Percentiles rank a stretch among this genome's conserved stretches.
These are phyloP conservation scores for Euleptes europaea DNA, from an alignment of 2,113 vertebrate genomes.

Conservation along the genomic window DNA sequence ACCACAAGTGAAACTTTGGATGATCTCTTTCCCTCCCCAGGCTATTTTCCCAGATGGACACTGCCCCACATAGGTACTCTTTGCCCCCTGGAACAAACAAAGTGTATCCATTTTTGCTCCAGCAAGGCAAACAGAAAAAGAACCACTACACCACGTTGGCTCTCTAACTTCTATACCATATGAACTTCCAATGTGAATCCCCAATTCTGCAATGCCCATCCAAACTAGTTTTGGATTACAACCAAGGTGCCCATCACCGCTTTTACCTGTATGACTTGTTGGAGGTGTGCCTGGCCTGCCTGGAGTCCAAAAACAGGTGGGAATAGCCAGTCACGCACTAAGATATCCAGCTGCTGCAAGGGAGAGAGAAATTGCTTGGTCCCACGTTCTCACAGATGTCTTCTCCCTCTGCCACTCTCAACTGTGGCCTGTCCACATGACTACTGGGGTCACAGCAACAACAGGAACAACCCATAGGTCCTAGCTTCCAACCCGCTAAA, in stretches of 20 bases:
- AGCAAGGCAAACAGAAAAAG: too few relatives aligned
- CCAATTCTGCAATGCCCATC: neutral
- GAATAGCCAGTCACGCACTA: constrained; percentile 59
- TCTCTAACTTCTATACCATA: too few relatives aligned
- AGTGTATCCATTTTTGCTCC: too few relatives aligned
- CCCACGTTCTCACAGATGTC: neutral
- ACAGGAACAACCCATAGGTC: neutral
- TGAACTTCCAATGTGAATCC: too few relatives aligned
- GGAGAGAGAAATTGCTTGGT: neutral
- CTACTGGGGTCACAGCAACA: neutral
- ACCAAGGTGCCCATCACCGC: neutral
- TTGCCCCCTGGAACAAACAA: too few relatives aligned
- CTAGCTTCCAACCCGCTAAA: neutral
- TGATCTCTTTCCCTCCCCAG: too few relatives aligned
- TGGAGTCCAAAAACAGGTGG: constrained; percentile 12
- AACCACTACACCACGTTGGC: too few relatives aligned
- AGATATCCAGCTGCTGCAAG: constrained; percentile 65
- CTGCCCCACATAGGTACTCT: too few relatives aligned
- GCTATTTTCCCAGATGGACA: too few relatives aligned
- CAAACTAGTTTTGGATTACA: neutral
- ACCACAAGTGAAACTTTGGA: too few relatives aligned
- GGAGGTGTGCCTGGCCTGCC: constrained; percentile 36
- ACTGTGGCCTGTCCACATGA: neutral
- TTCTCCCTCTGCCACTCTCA: neutral
- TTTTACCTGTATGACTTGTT: constrained; percentile 56